phyloP scores from a whole-genome alignment of 2,113 vertebrate genomes.

The Balaeniceps rex region DNA sequence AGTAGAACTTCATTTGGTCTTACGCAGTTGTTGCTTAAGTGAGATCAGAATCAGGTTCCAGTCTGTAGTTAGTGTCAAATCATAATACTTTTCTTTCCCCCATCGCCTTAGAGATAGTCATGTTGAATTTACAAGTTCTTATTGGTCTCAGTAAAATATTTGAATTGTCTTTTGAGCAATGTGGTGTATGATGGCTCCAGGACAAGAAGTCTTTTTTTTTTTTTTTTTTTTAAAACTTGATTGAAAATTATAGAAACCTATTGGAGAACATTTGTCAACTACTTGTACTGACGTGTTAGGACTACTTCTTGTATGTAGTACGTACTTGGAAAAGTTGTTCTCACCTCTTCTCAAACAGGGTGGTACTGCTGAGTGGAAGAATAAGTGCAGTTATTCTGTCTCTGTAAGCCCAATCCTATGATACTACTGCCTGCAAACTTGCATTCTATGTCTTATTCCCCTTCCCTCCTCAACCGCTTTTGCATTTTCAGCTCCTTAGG shows the following conservation, averaged over 20 bases:
- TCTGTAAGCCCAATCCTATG: not conserved
- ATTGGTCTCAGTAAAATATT: not conserved
- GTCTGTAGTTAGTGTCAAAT: not conserved
- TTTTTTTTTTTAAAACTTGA: not conserved
- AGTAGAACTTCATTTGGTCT: not conserved
- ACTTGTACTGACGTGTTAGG: not conserved
- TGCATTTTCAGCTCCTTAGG: not conserved
- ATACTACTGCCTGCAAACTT: not conserved
- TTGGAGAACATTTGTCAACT: not conserved
- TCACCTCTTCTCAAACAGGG: not conserved
- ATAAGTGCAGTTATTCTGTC: not conserved
- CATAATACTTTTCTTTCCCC: not conserved
- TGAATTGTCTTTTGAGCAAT: not conserved
- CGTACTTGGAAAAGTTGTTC: slow-evolving; percentile 1
- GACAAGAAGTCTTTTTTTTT: not conserved
- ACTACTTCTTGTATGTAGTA: not conserved
- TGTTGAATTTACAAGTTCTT: not conserved
- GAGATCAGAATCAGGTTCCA: not conserved
- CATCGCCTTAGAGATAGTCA: not conserved
- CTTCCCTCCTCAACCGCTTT: not conserved
- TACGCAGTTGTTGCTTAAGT: not conserved
- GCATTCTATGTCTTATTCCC: not conserved
- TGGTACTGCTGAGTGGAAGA: slow-evolving; percentile 1
- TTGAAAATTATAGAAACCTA: not conserved
- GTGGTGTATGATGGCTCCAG: not conserved